phyloP scores from a whole-genome alignment of 2,888 invertebrate species.

The Apamea epomidion region DNA sequence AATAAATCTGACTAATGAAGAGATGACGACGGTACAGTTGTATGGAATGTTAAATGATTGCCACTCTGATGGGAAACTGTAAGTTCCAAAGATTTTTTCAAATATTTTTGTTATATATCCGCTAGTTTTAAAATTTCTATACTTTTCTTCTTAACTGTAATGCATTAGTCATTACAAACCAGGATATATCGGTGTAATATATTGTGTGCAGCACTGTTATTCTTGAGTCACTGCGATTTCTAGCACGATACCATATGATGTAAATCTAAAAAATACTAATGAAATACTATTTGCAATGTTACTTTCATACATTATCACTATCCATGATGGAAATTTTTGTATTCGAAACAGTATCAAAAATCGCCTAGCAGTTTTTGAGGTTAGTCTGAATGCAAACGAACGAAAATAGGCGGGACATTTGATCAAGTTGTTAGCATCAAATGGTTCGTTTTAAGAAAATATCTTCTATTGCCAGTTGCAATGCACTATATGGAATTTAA shows the following conservation, averaged over 20 bases:
- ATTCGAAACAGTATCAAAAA: not conserved
- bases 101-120: not conserved
- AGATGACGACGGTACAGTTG: slow-evolving; percentile 80
- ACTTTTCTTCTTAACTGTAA: slow-evolving; percentile 18
- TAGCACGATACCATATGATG: slow-evolving; percentile 18
- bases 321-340: not conserved
- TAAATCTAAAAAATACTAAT: slow-evolving; percentile 27
- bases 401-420: not conserved
- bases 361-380: not conserved
- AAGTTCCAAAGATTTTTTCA: slow-evolving; percentile 67
- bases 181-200: slow-evolving; percentile 26
- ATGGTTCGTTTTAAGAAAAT: not conserved
- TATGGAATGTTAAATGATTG: slow-evolving; percentile 81
- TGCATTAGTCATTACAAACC: slow-evolving; percentile 44
- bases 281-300: not conserved
- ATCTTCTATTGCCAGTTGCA: not conserved
- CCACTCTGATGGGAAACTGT: slow-evolving; percentile 88
- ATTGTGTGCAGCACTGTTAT: slow-evolving; percentile 11
- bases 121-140: slow-evolving; percentile 6
- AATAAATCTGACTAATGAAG: slow-evolving; percentile 82
- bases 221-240: slow-evolving; percentile 50
- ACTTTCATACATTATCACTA: not conserved
- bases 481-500: not conserved
- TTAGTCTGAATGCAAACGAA: not conserved
- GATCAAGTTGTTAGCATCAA: not conserved